Evolutionary conservation across 2,797 vertebrate species (phyloP).

Genomic region (Phataginus tricuspis): DNA sequence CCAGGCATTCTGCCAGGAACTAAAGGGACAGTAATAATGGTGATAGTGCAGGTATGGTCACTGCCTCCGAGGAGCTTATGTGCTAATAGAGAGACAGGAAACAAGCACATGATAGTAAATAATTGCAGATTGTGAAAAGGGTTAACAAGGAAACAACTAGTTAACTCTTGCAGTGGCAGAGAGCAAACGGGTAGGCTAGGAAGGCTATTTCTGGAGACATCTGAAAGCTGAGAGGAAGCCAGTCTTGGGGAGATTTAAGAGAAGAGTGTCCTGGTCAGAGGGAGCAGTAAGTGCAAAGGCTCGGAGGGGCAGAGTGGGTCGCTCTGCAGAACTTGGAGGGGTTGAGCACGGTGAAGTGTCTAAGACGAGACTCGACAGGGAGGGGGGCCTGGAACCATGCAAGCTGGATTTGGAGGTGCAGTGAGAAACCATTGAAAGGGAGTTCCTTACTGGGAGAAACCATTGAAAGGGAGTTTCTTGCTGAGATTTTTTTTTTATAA

Average conservation of each 20-base stretch:
- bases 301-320: neutral
- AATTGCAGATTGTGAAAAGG: neutral
- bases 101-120: neutral
- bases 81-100: neutral
- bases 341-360: neutral
- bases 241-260: neutral
- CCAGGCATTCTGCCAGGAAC: neutral
- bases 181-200: neutral
- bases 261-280: neutral
- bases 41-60: neutral
- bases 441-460: neutral
- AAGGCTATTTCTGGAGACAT: neutral
- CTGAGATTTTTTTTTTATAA: neutral
- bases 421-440: neutral
- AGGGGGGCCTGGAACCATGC: neutral
- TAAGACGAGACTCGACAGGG: neutral
- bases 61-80: neutral
- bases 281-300: neutral
- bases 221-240: neutral
- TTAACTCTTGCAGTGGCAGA: neutral
- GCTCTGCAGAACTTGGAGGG: neutral
- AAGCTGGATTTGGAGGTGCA: neutral
- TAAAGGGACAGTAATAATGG: neutral
- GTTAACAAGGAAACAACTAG: neutral
- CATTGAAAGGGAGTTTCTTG: neutral